Evolutionary conservation across 2,888 invertebrate species (phyloP).

Genomic region (Synergus umbraculus): DNA sequence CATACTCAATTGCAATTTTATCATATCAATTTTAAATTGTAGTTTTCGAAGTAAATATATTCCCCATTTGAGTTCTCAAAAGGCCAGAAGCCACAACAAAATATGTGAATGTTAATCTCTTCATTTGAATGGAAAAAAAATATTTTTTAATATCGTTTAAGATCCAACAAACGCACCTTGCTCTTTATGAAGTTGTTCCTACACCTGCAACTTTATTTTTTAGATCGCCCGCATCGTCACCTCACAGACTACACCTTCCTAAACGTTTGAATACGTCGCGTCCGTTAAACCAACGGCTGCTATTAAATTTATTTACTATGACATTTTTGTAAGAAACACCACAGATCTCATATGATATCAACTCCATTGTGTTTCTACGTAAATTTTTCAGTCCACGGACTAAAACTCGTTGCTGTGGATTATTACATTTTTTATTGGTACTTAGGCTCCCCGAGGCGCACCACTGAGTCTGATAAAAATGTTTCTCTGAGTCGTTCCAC

Average conservation of each 20-base stretch:
- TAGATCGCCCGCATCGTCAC: slow-evolving; percentile 58
- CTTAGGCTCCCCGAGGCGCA: slow-evolving; percentile 62
- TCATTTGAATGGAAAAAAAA: too few relatives aligned
- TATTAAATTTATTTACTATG: slow-evolving; percentile 43
- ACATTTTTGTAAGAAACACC: slow-evolving; percentile 46
- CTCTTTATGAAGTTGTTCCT: slow-evolving; percentile 48
- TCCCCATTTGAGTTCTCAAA: too few relatives aligned
- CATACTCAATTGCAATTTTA: too few relatives aligned
- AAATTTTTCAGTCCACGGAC: background rate
- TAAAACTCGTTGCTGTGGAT: background rate
- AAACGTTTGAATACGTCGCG: slow-evolving; percentile 39
- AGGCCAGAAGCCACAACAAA: too few relatives aligned
- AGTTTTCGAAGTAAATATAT: too few relatives aligned
- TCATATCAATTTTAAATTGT: too few relatives aligned
- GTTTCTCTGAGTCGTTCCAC: slow-evolving; percentile 51
- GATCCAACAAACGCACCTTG: slow-evolving; percentile 45
- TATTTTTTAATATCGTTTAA: background rate
- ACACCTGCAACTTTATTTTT: slow-evolving; percentile 55
- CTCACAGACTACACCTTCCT: slow-evolving; percentile 46
- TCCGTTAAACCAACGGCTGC: slow-evolving; percentile 45
- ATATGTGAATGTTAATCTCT: too few relatives aligned
- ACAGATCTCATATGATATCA: slow-evolving; percentile 41
- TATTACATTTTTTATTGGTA: slow-evolving; percentile 31
- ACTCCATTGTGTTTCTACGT: background rate
- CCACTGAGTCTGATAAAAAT: slow-evolving; percentile 64